Base-by-base conservation (phyloP, 2,797 vertebrate genomes). In the Microchirus variegatus region DNA sequence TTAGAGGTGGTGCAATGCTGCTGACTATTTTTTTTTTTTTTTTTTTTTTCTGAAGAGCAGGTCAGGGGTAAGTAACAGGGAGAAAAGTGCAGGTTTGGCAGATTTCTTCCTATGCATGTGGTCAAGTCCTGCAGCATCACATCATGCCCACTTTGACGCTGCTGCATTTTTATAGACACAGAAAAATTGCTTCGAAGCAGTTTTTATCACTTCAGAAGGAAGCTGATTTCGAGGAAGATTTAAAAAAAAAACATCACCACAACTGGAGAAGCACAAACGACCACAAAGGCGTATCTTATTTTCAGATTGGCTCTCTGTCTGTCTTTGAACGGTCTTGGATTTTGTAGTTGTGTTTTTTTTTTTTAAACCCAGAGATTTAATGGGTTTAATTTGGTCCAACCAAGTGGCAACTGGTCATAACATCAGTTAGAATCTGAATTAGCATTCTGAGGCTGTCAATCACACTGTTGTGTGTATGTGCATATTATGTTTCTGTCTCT, bases 21-120 rank as follows among this genome's bases (percentile, higher is more conserved):
- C 89, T 91, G 89, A 90, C 87, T 74, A 22, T 80, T 79, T 81
- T 81, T 85, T 83, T 86, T 5, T 31, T 6, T 31, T 6, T 31
- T 6, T 26, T 26, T 76, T n/a, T n/a, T n/a, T n/a, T n/a, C n/a
- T 75, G 31, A 67, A 79, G 74, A 87, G 71, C 78, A 85, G 87
- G 85, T 87, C 83, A 90, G 83, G 84, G 84, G 83, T 84, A 86
- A 80, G 70, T 81, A 90, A 87, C 71, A 71, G 80, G 83, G 65
- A 83, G 63, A 77, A 84, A 90, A 87, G 73, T 87, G 87, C 84
- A 77, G 51, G 59, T 76, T 65, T 68, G 76, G 88, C 87, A 90
- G 26, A 87, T 87, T 87, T 82, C 54, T 77, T 59, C 43, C 75
- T 42, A 51, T 77, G 74, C 75, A 82, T 86, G 78, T 85, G 82